Conservation (phyloP, 2,888 invertebrate species). For the Hypsopygia costalis region DNA sequence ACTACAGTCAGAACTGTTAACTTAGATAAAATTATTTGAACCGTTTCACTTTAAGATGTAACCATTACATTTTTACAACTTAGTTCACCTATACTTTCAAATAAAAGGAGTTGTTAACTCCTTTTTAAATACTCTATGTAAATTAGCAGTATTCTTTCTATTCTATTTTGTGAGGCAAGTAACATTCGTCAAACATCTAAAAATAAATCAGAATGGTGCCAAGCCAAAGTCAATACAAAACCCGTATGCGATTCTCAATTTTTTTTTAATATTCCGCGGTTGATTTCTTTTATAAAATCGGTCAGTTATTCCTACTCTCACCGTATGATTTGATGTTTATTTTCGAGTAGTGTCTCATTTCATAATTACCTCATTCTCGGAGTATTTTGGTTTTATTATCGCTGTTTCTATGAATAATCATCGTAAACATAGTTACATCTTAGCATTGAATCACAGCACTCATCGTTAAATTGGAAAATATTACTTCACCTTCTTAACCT, state of each 20-base stretch:
- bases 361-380: not conserved
- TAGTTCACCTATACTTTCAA: no score
- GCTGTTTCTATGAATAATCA: not conserved
- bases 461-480: not conserved
- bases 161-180: constrained; percentile 25
- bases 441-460: no score
- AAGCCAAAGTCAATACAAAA: constrained; percentile 44
- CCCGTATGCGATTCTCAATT: constrained; percentile 6
- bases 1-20: no score
- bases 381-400: not conserved
- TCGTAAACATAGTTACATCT: not conserved
- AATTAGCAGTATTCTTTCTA: constrained; percentile 33
- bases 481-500: no score
- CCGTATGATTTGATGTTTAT: not conserved
- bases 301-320: not conserved
- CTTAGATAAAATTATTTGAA: no score
- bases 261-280: constrained; percentile 10
- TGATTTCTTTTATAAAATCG: not conserved
- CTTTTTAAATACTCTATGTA: not conserved
- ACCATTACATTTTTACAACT: no score
- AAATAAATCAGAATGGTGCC: constrained; percentile 42
- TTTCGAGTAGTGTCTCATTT: not conserved
- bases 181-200: constrained; percentile 34
- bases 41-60: no score
- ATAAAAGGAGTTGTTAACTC: no score